phyloP scores from a whole-genome alignment of 2,888 invertebrate species.

The Carpatolechia fugitivella region DNA sequence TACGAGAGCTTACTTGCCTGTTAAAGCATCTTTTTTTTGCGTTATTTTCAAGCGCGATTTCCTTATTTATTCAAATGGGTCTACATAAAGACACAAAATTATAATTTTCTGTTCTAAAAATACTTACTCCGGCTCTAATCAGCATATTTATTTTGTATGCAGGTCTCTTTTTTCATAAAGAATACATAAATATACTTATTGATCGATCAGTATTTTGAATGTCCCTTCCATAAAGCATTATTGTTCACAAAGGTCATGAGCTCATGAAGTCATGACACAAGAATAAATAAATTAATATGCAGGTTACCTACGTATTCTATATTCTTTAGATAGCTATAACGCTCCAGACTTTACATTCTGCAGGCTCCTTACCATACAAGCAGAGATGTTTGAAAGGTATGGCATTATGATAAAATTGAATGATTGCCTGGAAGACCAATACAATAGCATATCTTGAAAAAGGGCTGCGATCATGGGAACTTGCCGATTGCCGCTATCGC shows the following conservation, averaged over 20 bases:
- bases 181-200: background rate
- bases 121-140: background rate
- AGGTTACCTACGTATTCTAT: too few relatives aligned
- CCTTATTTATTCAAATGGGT: constrained; percentile 17
- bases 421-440: constrained; percentile 34
- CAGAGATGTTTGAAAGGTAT: constrained; percentile 4
- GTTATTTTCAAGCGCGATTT: constrained; percentile 36
- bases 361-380: background rate
- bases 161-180: background rate
- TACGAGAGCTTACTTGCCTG: constrained; percentile 51
- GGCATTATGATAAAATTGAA: constrained; percentile 35
- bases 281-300: background rate
- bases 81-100: constrained; percentile 7
- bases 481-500: constrained; percentile 57
- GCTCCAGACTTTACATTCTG: background rate
- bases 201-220: background rate
- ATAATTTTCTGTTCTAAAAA: constrained; percentile 10
- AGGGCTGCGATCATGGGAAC: constrained; percentile 64
- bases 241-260: background rate
- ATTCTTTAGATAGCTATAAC: background rate
- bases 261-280: background rate
- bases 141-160: constrained; percentile 1
- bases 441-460: constrained; percentile 49
- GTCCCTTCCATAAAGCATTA: background rate
- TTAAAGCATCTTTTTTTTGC: constrained; percentile 39